phyloP scores from a whole-genome alignment of 2,888 invertebrate genomes.

The Strigamia transsilvanica region DNA sequence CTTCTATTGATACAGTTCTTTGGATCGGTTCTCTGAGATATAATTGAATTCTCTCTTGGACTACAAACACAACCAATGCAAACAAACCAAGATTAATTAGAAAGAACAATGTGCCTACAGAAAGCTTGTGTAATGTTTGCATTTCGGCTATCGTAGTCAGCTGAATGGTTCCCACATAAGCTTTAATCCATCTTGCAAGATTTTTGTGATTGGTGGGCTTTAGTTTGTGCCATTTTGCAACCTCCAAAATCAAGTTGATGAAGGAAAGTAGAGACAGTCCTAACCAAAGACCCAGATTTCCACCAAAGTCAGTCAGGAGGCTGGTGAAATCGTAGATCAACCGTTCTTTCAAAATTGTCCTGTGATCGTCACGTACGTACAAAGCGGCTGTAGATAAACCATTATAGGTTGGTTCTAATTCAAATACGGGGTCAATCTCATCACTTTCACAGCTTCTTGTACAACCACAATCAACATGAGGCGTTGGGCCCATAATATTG shows the following conservation, averaged over 20 bases:
- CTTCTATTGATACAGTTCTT: neutral
- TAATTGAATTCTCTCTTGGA: neutral
- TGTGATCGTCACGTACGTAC: neutral
- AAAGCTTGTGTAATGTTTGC: neutral
- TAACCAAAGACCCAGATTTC: slow-evolving; percentile 1
- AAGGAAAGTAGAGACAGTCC: neutral
- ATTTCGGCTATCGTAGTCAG: too few relatives aligned
- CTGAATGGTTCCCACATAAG: too few relatives aligned
- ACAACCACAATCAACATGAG: too few relatives aligned
- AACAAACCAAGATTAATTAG: neutral
- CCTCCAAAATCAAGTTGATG: neutral
- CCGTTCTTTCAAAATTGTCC: neutral
- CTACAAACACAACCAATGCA: neutral
- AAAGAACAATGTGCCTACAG: neutral
- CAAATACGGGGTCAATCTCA: neutral
- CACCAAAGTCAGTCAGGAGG: neutral
- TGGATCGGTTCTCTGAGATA: neutral
- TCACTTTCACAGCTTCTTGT: too few relatives aligned
- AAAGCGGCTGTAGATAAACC: neutral
- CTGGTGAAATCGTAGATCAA: neutral
- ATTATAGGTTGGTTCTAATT: neutral
- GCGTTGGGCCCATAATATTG: too few relatives aligned
- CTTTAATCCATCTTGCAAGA: neutral
- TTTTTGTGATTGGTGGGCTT: neutral
- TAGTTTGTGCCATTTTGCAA: neutral